Conservation (phyloP, 1,140 invertebrate species). For the Plectrocnemia conspersa region DNA sequence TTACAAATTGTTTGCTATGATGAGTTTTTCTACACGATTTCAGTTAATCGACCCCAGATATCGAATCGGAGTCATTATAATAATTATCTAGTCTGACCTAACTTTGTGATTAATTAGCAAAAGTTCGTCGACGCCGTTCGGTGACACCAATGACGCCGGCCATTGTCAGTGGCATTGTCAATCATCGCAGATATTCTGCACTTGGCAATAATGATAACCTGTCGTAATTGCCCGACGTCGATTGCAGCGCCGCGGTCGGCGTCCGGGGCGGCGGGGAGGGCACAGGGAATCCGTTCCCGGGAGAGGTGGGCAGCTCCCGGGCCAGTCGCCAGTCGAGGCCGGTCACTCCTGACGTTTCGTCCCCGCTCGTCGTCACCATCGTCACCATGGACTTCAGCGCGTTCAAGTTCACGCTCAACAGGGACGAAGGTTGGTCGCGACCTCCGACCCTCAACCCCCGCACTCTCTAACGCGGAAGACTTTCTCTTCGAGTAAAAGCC, state of each 20-base stretch:
- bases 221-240: constrained; percentile 39
- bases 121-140: too few relatives aligned
- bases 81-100: too few relatives aligned
- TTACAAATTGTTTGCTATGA: too few relatives aligned
- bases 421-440: constrained; percentile 20
- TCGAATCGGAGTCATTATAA: too few relatives aligned
- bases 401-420: constrained; percentile 12
- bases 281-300: constrained; percentile 9
- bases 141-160: too few relatives aligned
- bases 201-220: constrained; percentile 25
- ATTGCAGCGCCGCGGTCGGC: constrained; percentile 36
- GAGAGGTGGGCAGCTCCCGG: constrained; percentile 14
- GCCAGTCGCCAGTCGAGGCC: constrained; percentile 20
- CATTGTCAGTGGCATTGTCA: neutral
- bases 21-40: too few relatives aligned
- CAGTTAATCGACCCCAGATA: too few relatives aligned
- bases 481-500: neutral
- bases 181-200: constrained; percentile 11
- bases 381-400: constrained; percentile 23
- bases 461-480: neutral
- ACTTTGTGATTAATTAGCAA: too few relatives aligned
- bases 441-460: neutral
- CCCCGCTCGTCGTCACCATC: constrained; percentile 7
- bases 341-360: constrained; percentile 36
- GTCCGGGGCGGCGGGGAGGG: constrained; percentile 26